These are phyloP conservation scores for Harpagifer antarcticus DNA, from an alignment of 2,797 vertebrate genomes.

Conservation along the genomic window DNA sequence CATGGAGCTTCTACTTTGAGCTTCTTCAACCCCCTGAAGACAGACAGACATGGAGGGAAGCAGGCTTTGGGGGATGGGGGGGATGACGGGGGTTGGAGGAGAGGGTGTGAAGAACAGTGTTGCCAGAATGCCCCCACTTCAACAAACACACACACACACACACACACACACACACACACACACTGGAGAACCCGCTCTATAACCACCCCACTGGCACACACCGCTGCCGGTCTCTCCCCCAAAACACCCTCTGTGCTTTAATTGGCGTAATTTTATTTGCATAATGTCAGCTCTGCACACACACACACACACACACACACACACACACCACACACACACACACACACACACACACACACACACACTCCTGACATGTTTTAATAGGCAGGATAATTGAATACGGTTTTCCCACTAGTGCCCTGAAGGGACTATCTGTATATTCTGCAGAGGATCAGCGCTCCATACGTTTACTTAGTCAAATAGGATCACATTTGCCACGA, in stretches of 20 bases:
- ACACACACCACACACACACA: slow-evolving; percentile 38
- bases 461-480: slow-evolving; percentile 61
- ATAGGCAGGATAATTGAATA: slow-evolving; percentile 77
- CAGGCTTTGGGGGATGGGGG: slow-evolving; percentile 54
- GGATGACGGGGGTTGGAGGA: slow-evolving; percentile 60
- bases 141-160: slow-evolving; percentile 12
- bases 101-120: slow-evolving; percentile 67
- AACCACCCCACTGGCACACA: slow-evolving; percentile 38
- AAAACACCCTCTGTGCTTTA: slow-evolving; percentile 65
- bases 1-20: slow-evolving; percentile 55
- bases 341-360: slow-evolving; percentile 34
- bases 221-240: slow-evolving; percentile 60
- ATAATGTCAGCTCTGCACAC: slow-evolving; percentile 42
- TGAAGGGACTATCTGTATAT: slow-evolving; percentile 55
- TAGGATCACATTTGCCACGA: slow-evolving; percentile 20
- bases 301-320: slow-evolving; percentile 33
- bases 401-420: slow-evolving; percentile 54
- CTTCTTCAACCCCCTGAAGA: slow-evolving; percentile 61
- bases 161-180: slow-evolving; percentile 19
- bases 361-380: slow-evolving; percentile 57
- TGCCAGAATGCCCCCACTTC: slow-evolving; percentile 65
- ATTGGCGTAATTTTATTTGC: slow-evolving; percentile 82
- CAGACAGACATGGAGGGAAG: slow-evolving; percentile 43
- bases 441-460: slow-evolving; percentile 36
- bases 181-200: slow-evolving; percentile 13